A percentile compares a stretch with the other conserved stretches of the same genome.
Conservation (phyloP, 2,797 vertebrate genomes). For the Parauchenoglanis ngamensis region DNA sequence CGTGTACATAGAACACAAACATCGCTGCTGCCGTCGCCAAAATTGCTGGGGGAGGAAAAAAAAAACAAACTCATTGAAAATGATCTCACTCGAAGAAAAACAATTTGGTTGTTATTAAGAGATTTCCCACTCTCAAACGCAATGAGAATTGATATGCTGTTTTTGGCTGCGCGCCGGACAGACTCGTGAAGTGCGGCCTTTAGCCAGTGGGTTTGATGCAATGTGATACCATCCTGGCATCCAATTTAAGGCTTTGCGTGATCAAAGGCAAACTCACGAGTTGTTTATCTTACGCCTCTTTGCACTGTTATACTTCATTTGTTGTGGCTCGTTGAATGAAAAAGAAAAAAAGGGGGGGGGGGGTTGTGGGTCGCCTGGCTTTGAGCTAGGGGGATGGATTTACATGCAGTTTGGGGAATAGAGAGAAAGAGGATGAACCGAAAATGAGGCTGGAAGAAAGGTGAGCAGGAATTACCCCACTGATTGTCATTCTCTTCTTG, state of each 20-base stretch:
- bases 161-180: constrained; percentile 52
- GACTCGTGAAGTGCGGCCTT: constrained; percentile 43
- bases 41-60: constrained; percentile 19
- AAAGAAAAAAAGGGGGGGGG: background rate
- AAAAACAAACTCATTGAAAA: constrained; percentile 55
- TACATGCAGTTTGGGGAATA: constrained; percentile 18
- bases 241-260: constrained; percentile 43
- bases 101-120: constrained; percentile 59
- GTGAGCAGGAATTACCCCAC: constrained; percentile 74
- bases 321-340: constrained; percentile 52
- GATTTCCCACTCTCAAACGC: constrained; percentile 55
- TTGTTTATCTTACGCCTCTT: constrained; percentile 55
- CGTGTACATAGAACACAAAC: constrained; percentile 49
- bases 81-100: constrained; percentile 61
- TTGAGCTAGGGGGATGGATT: constrained; percentile 23
- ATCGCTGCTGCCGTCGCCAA: constrained; percentile 42
- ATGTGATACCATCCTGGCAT: constrained; percentile 52
- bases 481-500: constrained; percentile 83
- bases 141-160: constrained; percentile 57
- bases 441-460: constrained; percentile 12
- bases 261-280: constrained; percentile 51
- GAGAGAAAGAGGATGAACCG: constrained; percentile 7
- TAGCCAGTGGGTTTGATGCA: constrained; percentile 53
- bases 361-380: constrained; percentile 30
- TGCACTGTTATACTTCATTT: constrained; percentile 57